phyloP scores from a whole-genome alignment of 2,113 vertebrate species.

The human region DNA sequence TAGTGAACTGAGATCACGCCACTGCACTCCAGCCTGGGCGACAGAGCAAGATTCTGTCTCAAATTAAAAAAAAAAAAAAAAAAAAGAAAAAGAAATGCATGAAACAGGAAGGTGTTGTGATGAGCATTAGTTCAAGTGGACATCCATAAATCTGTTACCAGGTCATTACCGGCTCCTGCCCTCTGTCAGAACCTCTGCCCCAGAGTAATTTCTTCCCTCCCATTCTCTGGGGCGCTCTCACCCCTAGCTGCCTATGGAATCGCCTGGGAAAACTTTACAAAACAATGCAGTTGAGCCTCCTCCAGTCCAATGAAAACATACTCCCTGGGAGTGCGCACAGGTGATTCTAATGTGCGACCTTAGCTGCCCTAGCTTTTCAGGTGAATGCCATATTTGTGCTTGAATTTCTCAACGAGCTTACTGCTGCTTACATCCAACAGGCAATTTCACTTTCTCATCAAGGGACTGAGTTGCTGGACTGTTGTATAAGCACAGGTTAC shows the following conservation, averaged over 20 bases:
- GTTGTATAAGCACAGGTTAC: background rate
- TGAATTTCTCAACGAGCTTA: background rate
- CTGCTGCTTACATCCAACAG: fast-evolving
- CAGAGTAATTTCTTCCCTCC: background rate
- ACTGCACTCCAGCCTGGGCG: too few relatives aligned
- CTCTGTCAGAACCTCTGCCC: background rate
- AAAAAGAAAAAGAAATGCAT: fast-evolving
- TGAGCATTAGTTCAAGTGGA: background rate
- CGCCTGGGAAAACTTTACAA: background rate
- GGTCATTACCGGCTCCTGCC: background rate
- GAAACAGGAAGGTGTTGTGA: background rate
- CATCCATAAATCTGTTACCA: background rate
- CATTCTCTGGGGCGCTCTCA: background rate
- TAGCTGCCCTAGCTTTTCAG: background rate
- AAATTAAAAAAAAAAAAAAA: too few relatives aligned
- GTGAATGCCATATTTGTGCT: background rate
- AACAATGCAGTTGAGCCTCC: too few relatives aligned
- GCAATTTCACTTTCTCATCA: background rate
- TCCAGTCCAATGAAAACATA: fast-evolving
- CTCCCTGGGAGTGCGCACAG: too few relatives aligned
- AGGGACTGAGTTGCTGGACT: too few relatives aligned
- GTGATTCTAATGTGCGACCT: background rate
- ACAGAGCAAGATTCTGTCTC: too few relatives aligned
- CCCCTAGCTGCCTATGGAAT: background rate
- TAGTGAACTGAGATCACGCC: too few relatives aligned